Evolutionary conservation across 2,797 vertebrate species (phyloP).

Genomic region (Hippopotamyrus pictus): DNA sequence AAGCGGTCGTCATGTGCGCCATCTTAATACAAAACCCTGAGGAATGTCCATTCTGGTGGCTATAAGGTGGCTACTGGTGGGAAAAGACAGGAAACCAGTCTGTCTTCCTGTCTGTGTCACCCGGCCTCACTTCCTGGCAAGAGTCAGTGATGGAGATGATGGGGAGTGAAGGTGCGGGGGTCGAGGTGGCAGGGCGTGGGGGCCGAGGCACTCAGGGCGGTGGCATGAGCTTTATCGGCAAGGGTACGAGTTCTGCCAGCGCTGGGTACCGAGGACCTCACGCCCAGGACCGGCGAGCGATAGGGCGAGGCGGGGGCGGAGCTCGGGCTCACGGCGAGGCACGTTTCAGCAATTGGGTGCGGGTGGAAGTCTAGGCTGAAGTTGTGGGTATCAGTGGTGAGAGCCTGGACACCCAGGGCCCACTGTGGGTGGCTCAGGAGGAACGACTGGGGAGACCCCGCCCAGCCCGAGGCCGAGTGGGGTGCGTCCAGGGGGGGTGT

Average conservation of each 20-base stretch:
- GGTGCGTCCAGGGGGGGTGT: conserved; percentile 34
- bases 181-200: conserved; percentile 11
- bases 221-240: neutral
- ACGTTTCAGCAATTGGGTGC: conserved; percentile 24
- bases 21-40: conserved; percentile 29
- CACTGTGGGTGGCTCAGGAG: conserved; percentile 32
- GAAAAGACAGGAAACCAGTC: conserved; percentile 39
- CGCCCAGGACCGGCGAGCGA: conserved; percentile 27
- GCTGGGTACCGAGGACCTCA: conserved; percentile 15
- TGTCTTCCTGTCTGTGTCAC: conserved; percentile 66
- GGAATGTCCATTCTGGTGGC: conserved; percentile 23
- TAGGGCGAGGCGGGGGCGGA: conserved; percentile 42
- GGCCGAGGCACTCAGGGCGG: conserved; percentile 5
- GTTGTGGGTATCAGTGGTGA: conserved; percentile 39
- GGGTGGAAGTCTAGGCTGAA: conserved; percentile 42
- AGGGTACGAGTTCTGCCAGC: conserved; percentile 28
- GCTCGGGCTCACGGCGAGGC: conserved; percentile 13
- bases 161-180: conserved; percentile 46
- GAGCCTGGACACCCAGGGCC: conserved; percentile 30
- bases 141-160: conserved; percentile 63
- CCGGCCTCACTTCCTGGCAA: neutral
- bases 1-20: conserved; percentile 4
- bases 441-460: conserved; percentile 29
- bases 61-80: neutral
- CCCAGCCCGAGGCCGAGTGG: conserved; percentile 30